Evolutionary conservation across 2,888 invertebrate genomes (phyloP), one percentile per base, ranked within the genome.

Genomic region (Caenorhabditis sp.): DNA sequence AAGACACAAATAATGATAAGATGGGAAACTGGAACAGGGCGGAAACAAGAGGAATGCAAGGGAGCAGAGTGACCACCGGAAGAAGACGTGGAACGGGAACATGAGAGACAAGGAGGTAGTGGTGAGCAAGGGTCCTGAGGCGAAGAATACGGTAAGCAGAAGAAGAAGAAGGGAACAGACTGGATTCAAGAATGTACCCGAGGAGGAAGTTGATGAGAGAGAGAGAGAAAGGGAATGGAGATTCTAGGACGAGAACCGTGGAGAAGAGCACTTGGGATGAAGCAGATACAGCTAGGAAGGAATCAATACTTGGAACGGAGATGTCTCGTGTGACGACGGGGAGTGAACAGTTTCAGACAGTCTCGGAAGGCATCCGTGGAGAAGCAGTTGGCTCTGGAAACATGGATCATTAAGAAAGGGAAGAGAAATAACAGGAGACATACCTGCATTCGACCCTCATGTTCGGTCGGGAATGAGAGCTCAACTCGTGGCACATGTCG

Each of bases 401-500:
- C 40, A 40, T 2, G 40, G 13, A 40, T 32, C n/a, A 40, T 2
- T 40, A 2, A 40, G 40, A 13, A 11, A 13, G 13, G 6, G 40
- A 13, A 11, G 6, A 13, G 13, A 8, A 13, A 50, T n/a, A 47
- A 20, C 9, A 28, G 20, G 40, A n/a, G 55, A 28, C 28, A n/a
- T 51, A 88, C 88, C 88, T 83, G 86, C 88, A 88, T 20, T 85
- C 85, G 9, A 82, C 53, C 44, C 88, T 68, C 67, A 82, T 82
- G 61, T 87, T 87, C 22, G 88, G 87, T 13, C 80, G 62, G 3
- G 81, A 71, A 55, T 85, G 84, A 5, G 83, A 83, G 71, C 78
- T 71, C 68, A 87, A 68, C 55, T 87, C 87, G 67, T 88, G 88
- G 65, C 88, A 88, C 78, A 87, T 80, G 64, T 86, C 85, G 71